Evolutionary conservation across 2,888 invertebrate genomes (phyloP).

Genomic region (Xylocampa areola): DNA sequence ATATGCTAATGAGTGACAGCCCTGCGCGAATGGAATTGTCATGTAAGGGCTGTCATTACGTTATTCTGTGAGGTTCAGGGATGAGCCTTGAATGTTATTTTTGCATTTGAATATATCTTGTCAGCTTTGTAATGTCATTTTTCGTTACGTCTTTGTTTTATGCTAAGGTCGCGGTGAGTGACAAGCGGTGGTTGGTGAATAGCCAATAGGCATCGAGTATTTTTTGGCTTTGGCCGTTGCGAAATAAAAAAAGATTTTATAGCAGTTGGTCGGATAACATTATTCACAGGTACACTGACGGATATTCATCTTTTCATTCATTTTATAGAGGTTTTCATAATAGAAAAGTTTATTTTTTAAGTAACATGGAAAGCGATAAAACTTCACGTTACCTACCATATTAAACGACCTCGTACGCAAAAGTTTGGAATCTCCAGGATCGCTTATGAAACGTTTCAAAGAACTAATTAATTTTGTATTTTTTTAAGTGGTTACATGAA

Average conservation of each 20-base stretch:
- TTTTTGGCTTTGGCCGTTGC: too few species aligned
- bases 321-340: conserved; percentile 37
- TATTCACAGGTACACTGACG: too few species aligned
- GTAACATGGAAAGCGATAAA: conserved; percentile 51
- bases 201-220: not conserved
- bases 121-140: conserved; percentile 51
- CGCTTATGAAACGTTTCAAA: conserved; percentile 47
- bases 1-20: conserved; percentile 88
- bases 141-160: conserved; percentile 34
- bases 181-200: conserved; percentile 16
- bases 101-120: conserved; percentile 72
- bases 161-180: conserved; percentile 1
- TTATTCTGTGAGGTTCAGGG: conserved; percentile 73
- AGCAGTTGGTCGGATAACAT: too few species aligned
- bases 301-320: too few species aligned
- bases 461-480: conserved; percentile 54
- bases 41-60: conserved; percentile 85
- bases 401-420: conserved; percentile 43
- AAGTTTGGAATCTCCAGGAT: conserved; percentile 40
- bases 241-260: too few species aligned
- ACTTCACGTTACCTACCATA: conserved; percentile 40
- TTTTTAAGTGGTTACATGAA: conserved; percentile 44
- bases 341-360: conserved; percentile 49
- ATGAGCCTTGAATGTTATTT: conserved; percentile 75
- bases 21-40: conserved; percentile 87